Evolutionary conservation across 2,797 vertebrate genomes (phyloP).

Genomic region (Pseudochromis fuscus): DNA sequence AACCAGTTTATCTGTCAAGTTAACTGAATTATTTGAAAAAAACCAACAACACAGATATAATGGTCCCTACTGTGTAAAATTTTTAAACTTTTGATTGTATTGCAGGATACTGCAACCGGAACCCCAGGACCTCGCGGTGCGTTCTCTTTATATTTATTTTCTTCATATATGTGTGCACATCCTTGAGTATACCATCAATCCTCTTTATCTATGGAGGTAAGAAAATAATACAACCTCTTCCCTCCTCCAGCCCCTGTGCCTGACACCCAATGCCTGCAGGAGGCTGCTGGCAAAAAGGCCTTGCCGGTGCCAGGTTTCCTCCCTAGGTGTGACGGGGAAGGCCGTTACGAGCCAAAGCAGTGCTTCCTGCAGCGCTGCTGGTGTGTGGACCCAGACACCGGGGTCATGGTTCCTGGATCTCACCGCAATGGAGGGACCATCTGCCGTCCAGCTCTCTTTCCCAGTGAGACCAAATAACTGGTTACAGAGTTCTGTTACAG

Average conservation of each 20-base stretch:
- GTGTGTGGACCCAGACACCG: constrained; percentile 88
- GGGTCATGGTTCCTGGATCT: constrained; percentile 78
- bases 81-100: constrained; percentile 35
- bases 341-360: constrained; percentile 87
- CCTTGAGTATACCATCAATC: not conserved
- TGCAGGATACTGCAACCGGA: constrained; percentile 54
- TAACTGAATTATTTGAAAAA: not conserved
- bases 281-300: constrained; percentile 62
- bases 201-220: not conserved
- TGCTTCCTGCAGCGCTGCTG: constrained; percentile 88
- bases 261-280: constrained; percentile 86
- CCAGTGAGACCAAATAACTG: constrained; percentile 49
- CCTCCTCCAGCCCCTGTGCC: not conserved
- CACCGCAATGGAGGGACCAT: rapidly evolving
- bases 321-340: constrained; percentile 87
- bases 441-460: not conserved
- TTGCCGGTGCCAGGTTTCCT: constrained; percentile 67
- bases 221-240: too few relatives aligned
- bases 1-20: not conserved
- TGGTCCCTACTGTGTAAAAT: too few relatives aligned
- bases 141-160: constrained; percentile 12
- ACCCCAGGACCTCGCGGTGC: constrained; percentile 27
- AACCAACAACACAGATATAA: not conserved
- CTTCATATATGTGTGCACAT: not conserved
- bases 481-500: not conserved